Percentiles rank a stretch among this genome's conserved stretches.
Conservation (phyloP, 2,113 vertebrate species). For the Nannospalax galili region DNA sequence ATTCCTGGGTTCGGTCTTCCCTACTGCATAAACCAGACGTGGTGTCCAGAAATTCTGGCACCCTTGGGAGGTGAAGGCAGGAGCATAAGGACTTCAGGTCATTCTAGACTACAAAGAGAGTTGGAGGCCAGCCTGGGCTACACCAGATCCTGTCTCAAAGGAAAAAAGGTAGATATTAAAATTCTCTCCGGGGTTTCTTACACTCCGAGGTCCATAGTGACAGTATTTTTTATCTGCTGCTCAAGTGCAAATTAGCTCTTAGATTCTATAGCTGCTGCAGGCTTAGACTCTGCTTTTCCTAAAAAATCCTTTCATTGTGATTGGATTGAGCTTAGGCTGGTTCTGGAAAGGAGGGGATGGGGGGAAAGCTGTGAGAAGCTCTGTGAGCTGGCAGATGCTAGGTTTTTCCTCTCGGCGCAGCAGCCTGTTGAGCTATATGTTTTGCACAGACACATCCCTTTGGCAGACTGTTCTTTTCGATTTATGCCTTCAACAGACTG, state of each 20-base stretch:
- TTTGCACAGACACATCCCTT: conserved; percentile 59
- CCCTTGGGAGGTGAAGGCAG: neutral
- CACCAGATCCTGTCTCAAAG: neutral
- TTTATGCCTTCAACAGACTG: conserved; percentile 55
- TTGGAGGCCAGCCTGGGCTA: neutral
- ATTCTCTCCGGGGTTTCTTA: neutral
- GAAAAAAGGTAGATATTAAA: neutral
- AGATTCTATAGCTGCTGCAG: neutral
- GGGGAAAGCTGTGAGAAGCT: neutral
- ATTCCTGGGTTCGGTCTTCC: neutral
- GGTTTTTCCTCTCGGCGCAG: neutral
- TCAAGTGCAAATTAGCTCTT: neutral
- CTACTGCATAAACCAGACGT: neutral
- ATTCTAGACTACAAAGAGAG: neutral
- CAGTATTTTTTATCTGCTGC: conserved; percentile 15
- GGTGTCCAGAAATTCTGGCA: neutral
- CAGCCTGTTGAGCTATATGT: conserved; percentile 55
- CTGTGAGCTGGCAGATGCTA: conserved; percentile 26
- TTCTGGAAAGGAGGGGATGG: neutral
- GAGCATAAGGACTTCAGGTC: neutral
- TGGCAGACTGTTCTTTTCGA: conserved; percentile 75
- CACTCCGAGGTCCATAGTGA: neutral
- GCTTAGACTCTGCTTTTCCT: neutral
- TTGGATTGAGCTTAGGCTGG: neutral
- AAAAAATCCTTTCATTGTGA: neutral